A percentile compares a stretch with the other conserved stretches of the same genome.
These are phyloP conservation scores for Dicerorhinus sumatrensis DNA, from an alignment of 2,113 vertebrate genomes.

Conservation along the genomic window DNA sequence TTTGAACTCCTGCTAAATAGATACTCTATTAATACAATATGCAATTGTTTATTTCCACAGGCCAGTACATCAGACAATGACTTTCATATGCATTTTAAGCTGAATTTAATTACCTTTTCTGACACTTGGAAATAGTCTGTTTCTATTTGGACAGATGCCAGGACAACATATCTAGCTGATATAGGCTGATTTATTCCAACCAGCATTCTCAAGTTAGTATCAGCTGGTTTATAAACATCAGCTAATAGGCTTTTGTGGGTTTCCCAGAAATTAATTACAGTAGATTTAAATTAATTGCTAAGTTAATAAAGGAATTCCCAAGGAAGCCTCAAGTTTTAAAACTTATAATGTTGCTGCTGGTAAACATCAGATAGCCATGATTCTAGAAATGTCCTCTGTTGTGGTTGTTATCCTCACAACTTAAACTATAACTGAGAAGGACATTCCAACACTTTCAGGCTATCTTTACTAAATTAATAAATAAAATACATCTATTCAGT, in stretches of 20 bases:
- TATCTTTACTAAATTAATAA: constrained; percentile 7
- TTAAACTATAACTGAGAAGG: not conserved
- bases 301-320: constrained; percentile 69
- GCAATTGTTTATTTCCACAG: constrained; percentile 77
- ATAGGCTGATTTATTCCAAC: constrained; percentile 60
- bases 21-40: constrained; percentile 65
- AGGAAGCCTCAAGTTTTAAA: constrained; percentile 48
- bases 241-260: constrained; percentile 72
- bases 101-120: constrained; percentile 75
- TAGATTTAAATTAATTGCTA: constrained; percentile 75
- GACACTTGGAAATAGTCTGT: constrained; percentile 69
- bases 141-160: constrained; percentile 68
- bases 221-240: constrained; percentile 65
- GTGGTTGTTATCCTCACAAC: not conserved
- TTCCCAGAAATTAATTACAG: constrained; percentile 77
- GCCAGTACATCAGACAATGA: constrained; percentile 72
- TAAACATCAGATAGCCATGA: not conserved
- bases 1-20: constrained; percentile 53
- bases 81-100: constrained; percentile 69
- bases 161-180: constrained; percentile 60
- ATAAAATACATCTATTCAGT: not conserved
- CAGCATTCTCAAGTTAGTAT: constrained; percentile 53
- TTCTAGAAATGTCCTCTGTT: not conserved
- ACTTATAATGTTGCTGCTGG: not conserved
- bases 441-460: not conserved